Conservation (phyloP, 2,888 invertebrate species). For the Heliconius aoede region DNA sequence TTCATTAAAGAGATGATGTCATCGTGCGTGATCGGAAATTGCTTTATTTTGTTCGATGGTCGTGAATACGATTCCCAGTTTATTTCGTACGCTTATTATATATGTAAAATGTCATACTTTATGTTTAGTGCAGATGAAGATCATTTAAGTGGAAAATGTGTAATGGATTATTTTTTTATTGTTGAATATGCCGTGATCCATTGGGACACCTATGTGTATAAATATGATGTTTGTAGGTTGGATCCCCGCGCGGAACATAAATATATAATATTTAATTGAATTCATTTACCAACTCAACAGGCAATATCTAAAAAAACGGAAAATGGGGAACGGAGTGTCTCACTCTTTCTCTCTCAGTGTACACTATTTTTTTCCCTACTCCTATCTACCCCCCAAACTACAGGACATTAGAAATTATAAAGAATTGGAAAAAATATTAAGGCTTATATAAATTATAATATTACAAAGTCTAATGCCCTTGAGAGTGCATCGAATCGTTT, state of each 20-base stretch:
- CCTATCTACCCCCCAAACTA: neutral
- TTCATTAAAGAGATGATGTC: slow-evolving; percentile 8
- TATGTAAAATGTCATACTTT: neutral
- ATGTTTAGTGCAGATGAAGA: neutral
- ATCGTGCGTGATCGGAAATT: neutral
- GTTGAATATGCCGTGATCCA: too few relatives aligned
- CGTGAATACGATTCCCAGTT: neutral
- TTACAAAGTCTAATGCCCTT: neutral
- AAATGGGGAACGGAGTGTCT: neutral
- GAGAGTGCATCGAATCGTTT: neutral
- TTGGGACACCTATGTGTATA: too few relatives aligned
- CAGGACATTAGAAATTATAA: neutral
- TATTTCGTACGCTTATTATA: neutral
- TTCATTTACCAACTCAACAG: too few relatives aligned
- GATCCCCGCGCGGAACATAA: too few relatives aligned
- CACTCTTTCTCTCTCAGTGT: too few relatives aligned
- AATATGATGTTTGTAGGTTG: too few relatives aligned
- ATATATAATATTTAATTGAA: too few relatives aligned
- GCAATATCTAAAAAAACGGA: neutral
- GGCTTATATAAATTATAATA: neutral
- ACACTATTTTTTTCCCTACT: neutral
- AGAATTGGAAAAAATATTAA: neutral
- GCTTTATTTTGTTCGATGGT: neutral
- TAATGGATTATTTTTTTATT: too few relatives aligned
- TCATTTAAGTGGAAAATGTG: too few relatives aligned